Evolutionary conservation across 64 coral and sea anemone genomes (phyloP), one percentile per base, ranked within the genome.

Genomic region (Pocillopora verrucosa): DNA sequence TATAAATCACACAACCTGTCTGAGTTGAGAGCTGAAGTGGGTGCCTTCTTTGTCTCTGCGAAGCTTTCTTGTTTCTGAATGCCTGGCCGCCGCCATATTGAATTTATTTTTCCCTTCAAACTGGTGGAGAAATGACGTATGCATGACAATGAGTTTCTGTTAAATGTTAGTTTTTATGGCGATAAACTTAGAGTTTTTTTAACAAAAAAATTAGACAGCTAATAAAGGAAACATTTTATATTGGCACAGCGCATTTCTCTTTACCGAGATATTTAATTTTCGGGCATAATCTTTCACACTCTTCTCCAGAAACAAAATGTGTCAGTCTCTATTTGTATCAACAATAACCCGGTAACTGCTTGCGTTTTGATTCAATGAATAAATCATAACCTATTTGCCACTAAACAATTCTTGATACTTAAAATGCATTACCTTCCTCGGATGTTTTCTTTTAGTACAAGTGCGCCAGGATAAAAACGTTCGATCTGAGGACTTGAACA

Each of bases 1-100:
- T 0, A 85, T 57, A 72, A 25, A 11, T 26, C 72, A 85, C 65
- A 72, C 11, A 72, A 85, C 82, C 82, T 85, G 82, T 70, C 70
- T 72, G 38, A 85, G 70, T 85, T 38, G 65, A 10, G 80, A 68
- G 60, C 61, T 82, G 60, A 62, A 67, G 36, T 83, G 80, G 19
- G 1, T 10, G 64, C 82, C 68, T 26, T 85, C 82, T 3, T 16
- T 72, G 63, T 72, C 82, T 38, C 45, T 72, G 11, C 37, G 37
- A 13, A 85, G 82, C 82, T 56, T 85, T 85, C 82, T 85, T 26
- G 82, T 57, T 19, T 85, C 64, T 65, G 82, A 68, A 57, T 38
- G 82, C 37, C 65, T 85, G 64, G 82, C 45, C 22, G 82, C 82
- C 82, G 82, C 82, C 82, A 85, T 85, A 37, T 85, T 85, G 82